These are phyloP conservation scores for Ichneumoninae sp. DNA, from an alignment of 2,888 invertebrate genomes.

Conservation along the genomic window DNA sequence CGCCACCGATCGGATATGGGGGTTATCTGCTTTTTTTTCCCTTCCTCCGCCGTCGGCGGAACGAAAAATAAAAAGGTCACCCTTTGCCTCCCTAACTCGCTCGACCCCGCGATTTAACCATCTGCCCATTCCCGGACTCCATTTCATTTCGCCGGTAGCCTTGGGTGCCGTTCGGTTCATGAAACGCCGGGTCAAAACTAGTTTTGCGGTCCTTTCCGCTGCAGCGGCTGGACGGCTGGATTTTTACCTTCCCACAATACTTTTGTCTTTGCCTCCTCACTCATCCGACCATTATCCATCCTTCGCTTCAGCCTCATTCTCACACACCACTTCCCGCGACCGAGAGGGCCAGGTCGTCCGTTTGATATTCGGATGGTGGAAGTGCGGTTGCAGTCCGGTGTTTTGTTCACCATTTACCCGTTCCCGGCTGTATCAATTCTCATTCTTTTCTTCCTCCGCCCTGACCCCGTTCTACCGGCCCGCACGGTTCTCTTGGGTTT, in stretches of 20 bases:
- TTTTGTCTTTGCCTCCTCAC: slow-evolving; percentile 17
- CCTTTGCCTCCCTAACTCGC: slow-evolving; percentile 38
- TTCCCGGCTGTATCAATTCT: slow-evolving; percentile 11
- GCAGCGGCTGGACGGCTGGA: slow-evolving; percentile 28
- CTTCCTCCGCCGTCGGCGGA: slow-evolving; percentile 30
- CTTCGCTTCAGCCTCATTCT: slow-evolving; percentile 6
- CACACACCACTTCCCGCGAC: neutral
- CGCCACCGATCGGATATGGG: slow-evolving; percentile 64
- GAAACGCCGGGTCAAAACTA: slow-evolving; percentile 58
- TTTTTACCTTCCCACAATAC: slow-evolving; percentile 45
- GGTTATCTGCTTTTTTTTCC: slow-evolving; percentile 56
- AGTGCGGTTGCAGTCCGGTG: slow-evolving; percentile 26
- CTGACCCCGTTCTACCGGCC: neutral
- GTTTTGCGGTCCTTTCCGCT: slow-evolving; percentile 48
- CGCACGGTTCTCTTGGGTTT: neutral
- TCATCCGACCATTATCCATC: slow-evolving; percentile 16
- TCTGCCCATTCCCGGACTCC: slow-evolving; percentile 18
- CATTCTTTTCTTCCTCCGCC: slow-evolving; percentile 13
- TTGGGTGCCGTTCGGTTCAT: slow-evolving; percentile 56
- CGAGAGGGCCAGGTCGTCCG: neutral
- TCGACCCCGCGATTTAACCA: neutral
- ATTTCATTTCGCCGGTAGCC: slow-evolving; percentile 39
- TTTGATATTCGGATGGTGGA: slow-evolving; percentile 54
- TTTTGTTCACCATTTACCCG: neutral
- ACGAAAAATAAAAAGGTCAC: slow-evolving; percentile 63